A percentile compares a stretch with the other conserved stretches of the same genome.
Conservation (phyloP, 2,797 vertebrate species). For the Capromys pilorides region DNA sequence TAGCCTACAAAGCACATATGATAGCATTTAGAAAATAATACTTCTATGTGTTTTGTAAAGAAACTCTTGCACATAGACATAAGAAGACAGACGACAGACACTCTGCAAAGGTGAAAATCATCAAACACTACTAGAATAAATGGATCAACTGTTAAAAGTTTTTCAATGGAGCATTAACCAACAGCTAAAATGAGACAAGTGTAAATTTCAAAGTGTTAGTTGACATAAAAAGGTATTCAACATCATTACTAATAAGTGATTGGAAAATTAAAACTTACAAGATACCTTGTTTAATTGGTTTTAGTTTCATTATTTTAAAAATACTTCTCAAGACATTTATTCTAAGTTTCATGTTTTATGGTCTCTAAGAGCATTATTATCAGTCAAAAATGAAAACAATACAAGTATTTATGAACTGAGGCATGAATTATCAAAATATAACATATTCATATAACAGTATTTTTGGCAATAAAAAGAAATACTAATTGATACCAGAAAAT, state of each 20-base stretch:
- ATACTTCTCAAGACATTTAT: conserved; percentile 7
- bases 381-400: conserved; percentile 54
- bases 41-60: background rate
- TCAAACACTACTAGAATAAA: background rate
- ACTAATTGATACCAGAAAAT: background rate
- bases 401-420: conserved; percentile 15
- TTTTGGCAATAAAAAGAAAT: background rate
- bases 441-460: background rate
- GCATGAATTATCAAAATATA: conserved; percentile 17
- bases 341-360: conserved; percentile 29
- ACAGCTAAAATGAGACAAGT: conserved; percentile 31
- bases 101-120: conserved; percentile 22
- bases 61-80: background rate
- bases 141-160: background rate
- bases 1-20: background rate
- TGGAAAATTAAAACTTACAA: conserved; percentile 40
- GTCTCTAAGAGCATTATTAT: conserved; percentile 33
- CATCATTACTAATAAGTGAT: conserved; percentile 36
- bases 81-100: background rate
- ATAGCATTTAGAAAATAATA: background rate
- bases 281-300: conserved; percentile 36
- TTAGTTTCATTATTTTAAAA: conserved; percentile 9
- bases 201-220: conserved; percentile 34
- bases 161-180: background rate
- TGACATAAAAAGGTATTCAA: conserved; percentile 49